A percentile compares a stretch with the other conserved stretches of the same genome.
Evolutionary conservation across 2,888 invertebrate genomes (phyloP).

Genomic region (Monopis laevigella): DNA sequence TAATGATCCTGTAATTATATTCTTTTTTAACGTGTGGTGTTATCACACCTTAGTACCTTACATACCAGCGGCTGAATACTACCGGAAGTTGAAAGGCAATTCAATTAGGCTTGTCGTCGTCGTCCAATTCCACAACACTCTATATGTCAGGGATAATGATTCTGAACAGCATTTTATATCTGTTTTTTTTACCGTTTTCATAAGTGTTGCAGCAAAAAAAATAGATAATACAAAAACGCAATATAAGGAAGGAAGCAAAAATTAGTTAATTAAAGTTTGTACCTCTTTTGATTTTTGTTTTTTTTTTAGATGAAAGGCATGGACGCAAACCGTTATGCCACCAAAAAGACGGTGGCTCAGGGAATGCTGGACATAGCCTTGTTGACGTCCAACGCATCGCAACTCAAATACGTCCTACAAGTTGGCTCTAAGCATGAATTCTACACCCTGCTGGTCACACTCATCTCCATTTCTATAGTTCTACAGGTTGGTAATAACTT

Average conservation of each 20-base stretch:
- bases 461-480: conserved; percentile 84
- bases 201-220: no score
- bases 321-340: conserved; percentile 89
- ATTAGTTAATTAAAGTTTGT: neutral
- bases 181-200: no score
- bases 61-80: no score
- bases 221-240: no score
- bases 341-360: conserved; percentile 92
- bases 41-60: no score
- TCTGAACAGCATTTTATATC: no score
- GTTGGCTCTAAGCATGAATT: conserved; percentile 87
- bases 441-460: conserved; percentile 80
- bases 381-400: conserved; percentile 88
- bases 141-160: no score
- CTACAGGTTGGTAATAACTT: conserved; percentile 72
- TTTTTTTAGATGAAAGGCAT: conserved; percentile 73
- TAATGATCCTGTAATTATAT: conserved; percentile 33
- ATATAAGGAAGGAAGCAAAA: no score
- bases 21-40: no score
- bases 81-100: no score
- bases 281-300: conserved; percentile 1
- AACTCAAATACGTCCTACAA: conserved; percentile 86
- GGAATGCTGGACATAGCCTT: conserved; percentile 90
- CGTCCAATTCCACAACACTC: no score
- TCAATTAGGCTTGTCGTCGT: no score